These are phyloP conservation scores for Crossocerus cetratus DNA, from an alignment of 2,888 invertebrate species.

Conservation along the genomic window DNA sequence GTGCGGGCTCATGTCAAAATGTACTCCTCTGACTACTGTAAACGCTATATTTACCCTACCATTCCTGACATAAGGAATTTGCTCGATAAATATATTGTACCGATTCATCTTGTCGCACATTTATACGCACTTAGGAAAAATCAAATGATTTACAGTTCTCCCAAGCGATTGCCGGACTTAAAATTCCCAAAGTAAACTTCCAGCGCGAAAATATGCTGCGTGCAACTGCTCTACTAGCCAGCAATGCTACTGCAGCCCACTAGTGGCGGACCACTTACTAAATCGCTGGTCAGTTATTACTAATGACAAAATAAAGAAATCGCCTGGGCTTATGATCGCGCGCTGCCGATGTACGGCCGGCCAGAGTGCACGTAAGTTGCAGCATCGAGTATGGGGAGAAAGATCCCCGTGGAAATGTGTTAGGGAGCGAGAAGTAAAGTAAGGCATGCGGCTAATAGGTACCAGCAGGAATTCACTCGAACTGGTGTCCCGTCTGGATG, in stretches of 20 bases:
- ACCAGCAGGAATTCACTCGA: conserved; percentile 23
- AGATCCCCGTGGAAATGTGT: conserved; percentile 9
- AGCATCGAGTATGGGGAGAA: conserved; percentile 8
- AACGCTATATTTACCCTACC: no score
- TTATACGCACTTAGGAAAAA: no score
- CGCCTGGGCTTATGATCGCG: no score
- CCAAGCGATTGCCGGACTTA: no score
- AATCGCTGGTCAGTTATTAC: conserved; percentile 26
- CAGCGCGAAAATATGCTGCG: conserved; percentile 1
- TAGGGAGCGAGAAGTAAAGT: conserved; percentile 2
- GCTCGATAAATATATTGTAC: no score
- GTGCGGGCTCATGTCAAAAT: conserved; percentile 14
- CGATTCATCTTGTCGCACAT: no score
- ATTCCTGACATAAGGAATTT: no score
- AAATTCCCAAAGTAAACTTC: no score
- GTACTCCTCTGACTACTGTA: conserved; percentile 12
- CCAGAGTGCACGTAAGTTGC: conserved; percentile 12
- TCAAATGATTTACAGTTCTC: no score
- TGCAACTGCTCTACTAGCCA: conserved; percentile 2
- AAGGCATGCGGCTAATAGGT: conserved; percentile 21
- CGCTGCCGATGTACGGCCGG: conserved; percentile 14
- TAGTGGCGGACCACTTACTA: conserved; percentile 26
- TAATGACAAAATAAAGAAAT: conserved; percentile 6
- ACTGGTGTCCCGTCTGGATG: conserved; percentile 3
- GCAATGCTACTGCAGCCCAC: not conserved